Evolutionary conservation across 2,888 invertebrate species (phyloP), one percentile per base, ranked within the genome.

Genomic region (Cacoxenus indagator): DNA sequence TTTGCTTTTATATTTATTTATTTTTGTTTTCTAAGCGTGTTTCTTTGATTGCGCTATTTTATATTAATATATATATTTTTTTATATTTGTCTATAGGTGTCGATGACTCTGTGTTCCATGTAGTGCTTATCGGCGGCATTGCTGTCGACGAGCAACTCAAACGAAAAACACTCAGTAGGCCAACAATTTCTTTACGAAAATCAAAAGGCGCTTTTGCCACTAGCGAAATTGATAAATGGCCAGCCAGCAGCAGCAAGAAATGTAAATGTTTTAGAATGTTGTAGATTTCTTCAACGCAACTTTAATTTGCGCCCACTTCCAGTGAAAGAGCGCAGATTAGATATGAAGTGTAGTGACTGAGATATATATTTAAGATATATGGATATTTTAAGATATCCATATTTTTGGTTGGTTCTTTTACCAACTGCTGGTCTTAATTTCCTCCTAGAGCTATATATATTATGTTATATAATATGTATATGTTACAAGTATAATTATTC

Each of bases 261-360:
- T 81, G 78, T 82, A 84, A 84, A 84, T 82, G 81, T 82, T 82
- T 82, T 82, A 83, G 83, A 78, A 84, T 83, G 78, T 77, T 82
- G 76, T 82, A 82, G 76, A 78, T 19, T 6, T 5, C 17, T 17
- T 17, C 22, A 22, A 6, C 24, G 11, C 22, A 51, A 51, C 51
- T 73, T 75, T 65, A 75, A 75, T 68, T 69, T 66, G 67, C 72
- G 67, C 65, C 73, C 70, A 70, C 75, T 69, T n/a, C n/a, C n/a
- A n/a, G n/a, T n/a, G n/a, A n/a, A n/a, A n/a, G n/a, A n/a, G n/a
- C n/a, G n/a, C n/a, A n/a, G n/a, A n/a, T n/a, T n/a, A n/a, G n/a
- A n/a, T n/a, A n/a, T n/a, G n/a, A n/a, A n/a, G n/a, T n/a, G n/a
- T 73, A 67, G 66, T 55, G 62, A 64, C 65, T 45, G 43, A 43